Base-by-base conservation (phyloP, 2,797 vertebrate genomes). In the Nothura maculosa region DNA sequence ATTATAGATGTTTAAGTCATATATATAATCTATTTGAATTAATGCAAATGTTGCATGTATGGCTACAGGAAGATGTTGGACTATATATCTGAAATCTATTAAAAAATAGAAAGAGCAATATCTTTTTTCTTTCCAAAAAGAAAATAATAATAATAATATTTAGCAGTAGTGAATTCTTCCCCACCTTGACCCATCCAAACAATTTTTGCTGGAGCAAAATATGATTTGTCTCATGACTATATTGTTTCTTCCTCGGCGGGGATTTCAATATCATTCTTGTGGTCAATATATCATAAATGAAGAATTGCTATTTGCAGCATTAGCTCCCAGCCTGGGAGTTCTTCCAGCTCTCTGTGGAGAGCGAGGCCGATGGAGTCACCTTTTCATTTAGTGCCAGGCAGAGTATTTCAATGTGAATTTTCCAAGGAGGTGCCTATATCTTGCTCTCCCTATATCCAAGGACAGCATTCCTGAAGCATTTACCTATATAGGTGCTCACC, bases 221-320 rank as follows among this genome's bases (percentile, higher is more conserved):
- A 21, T 0, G 0, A 58, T 85, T 82, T 81, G 12, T 61, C 73
- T 75, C 4, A 0, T 47, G 4, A 1, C 7, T 8, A 0, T 24
- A 14, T 8, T 38, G 9, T 43, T 68, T 55, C 52, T 60, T 90
- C 32, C 57, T 61, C 48, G 2, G 38, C 3, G 36, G 66, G 73
- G 58, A 61, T 81, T 63, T 42, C 34, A 25, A 1, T 15, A 8
- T 25, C 8, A 8, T 38, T 50, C 82, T 38, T 4, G 57, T 1
- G 7, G n/a, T 34, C 64, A 40, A 1, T 22, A 19, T 0, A 8
- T 7, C 48, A 20, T 13, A 17, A 12, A 13, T 5, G 43, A 67
- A 15, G 38, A 61, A 8, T 27, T 50, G 16, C 25, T 64, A 2
- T 40, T 61, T 79, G n/a, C 22, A n/a, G 4, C 47, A 2, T 2